Conservation (phyloP, 2,113 vertebrate genomes). For the Naja naja region DNA sequence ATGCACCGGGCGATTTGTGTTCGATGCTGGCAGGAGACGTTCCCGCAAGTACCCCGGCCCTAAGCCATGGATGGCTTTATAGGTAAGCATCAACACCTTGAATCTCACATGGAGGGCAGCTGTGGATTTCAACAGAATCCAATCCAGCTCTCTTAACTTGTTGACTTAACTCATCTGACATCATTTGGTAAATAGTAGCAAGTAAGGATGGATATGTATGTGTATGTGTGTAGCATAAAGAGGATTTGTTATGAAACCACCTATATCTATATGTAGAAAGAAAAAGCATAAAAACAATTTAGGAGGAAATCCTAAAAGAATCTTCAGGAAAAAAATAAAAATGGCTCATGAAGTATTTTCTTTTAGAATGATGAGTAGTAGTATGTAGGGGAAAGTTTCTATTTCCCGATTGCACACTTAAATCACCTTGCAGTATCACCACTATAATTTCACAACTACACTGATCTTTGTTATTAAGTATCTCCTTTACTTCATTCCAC, state of each 20-base stretch:
- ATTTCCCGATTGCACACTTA: background rate
- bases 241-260: no score
- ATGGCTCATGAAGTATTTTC: background rate
- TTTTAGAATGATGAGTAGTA: background rate
- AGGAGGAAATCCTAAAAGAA: no score
- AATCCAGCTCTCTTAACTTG: conserved; percentile 11
- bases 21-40: no score
- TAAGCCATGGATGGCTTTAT: no score
- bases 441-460: background rate
- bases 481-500: background rate
- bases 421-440: background rate
- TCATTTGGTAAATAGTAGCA: background rate
- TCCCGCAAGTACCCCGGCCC: no score
- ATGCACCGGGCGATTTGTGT: no score
- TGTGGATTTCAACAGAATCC: background rate
- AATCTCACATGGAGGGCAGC: no score
- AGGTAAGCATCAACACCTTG: no score
- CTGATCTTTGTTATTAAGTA: background rate
- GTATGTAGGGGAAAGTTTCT: background rate
- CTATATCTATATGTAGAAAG: no score
- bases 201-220: background rate
- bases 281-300: no score
- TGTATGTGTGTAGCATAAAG: no score
- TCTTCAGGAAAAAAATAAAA: background rate
- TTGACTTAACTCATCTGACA: background rate